These are phyloP conservation scores for Ctenochaetus hawaiiensis DNA, from an alignment of 2,797 vertebrate genomes.

Conservation along the genomic window DNA sequence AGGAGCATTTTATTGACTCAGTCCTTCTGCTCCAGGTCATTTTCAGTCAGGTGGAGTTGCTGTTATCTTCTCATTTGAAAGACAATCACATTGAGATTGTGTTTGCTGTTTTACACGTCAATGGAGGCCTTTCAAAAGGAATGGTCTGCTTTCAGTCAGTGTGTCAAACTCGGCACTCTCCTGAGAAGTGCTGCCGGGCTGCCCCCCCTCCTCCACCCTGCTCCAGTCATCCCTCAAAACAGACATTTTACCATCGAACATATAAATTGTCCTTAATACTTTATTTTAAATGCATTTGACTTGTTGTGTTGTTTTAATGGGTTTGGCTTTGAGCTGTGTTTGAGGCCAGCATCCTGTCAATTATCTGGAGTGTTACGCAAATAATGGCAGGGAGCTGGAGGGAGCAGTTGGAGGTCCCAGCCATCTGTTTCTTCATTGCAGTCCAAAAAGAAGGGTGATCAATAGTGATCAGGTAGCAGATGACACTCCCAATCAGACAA, in stretches of 20 bases:
- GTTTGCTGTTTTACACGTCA: slow-evolving; percentile 87
- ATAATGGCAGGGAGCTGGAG: slow-evolving; percentile 32
- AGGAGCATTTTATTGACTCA: slow-evolving; percentile 80
- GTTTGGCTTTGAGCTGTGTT: neutral
- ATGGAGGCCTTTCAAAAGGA: slow-evolving; percentile 75
- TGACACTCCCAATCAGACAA: slow-evolving; percentile 69
- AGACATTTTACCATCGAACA: neutral
- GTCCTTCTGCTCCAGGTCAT: slow-evolving; percentile 77
- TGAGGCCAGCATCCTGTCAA: slow-evolving; percentile 1
- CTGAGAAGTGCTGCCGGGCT: slow-evolving; percentile 50
- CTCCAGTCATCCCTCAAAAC: slow-evolving; percentile 12
- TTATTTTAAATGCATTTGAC: neutral
- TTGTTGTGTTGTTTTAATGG: neutral
- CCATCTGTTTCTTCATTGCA: slow-evolving; percentile 76
- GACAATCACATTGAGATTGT: slow-evolving; percentile 81
- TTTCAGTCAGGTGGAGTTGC: slow-evolving; percentile 76
- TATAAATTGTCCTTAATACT: neutral
- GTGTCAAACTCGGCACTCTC: slow-evolving; percentile 63
- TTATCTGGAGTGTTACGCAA: slow-evolving; percentile 19
- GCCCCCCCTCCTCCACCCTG: slow-evolving; percentile 35
- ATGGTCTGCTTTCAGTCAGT: slow-evolving; percentile 52
- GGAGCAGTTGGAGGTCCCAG: slow-evolving; percentile 64
- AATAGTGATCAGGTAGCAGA: slow-evolving; percentile 78
- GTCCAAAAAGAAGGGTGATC: slow-evolving; percentile 69
- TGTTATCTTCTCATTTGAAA: slow-evolving; percentile 83